Percentiles rank a stretch among this genome's conserved stretches.
These are phyloP conservation scores for Teleogryllus occipitalis DNA, from an alignment of 1,140 invertebrate species.

Conservation along the genomic window DNA sequence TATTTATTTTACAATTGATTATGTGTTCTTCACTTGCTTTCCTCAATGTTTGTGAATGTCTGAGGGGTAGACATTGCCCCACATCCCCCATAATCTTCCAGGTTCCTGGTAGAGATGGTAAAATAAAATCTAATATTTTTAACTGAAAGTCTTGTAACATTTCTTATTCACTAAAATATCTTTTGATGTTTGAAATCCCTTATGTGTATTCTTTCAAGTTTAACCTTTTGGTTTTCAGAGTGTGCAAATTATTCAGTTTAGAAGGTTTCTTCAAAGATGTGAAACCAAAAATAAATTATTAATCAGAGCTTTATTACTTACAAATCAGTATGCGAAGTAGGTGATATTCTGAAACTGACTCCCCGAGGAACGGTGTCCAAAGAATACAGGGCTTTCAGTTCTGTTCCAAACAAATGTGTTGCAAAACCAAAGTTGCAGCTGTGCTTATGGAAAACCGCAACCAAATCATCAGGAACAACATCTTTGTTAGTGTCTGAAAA, in stretches of 20 bases:
- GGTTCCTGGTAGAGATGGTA: too few relatives aligned
- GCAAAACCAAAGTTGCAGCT: conserved; percentile 92
- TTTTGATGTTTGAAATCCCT: not conserved
- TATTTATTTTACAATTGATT: too few relatives aligned
- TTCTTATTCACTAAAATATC: not conserved
- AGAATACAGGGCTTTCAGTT: conserved; percentile 78
- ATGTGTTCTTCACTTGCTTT: too few relatives aligned
- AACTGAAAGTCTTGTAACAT: too few relatives aligned
- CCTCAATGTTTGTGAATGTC: too few relatives aligned
- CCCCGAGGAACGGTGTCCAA: conserved; percentile 72
- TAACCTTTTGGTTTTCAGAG: not conserved
- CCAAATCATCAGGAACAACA: conserved; percentile 82
- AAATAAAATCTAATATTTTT: too few relatives aligned
- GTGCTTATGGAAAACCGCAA: conserved; percentile 87
- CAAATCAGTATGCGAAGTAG: conserved; percentile 80
- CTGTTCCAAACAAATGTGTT: conserved; percentile 85
- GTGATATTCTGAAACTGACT: conserved; percentile 79
- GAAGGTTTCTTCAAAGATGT: not conserved
- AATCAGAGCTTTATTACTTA: conserved; percentile 36
- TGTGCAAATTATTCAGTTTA: too few relatives aligned
- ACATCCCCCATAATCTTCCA: too few relatives aligned
- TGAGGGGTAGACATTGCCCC: too few relatives aligned
- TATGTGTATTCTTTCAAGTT: not conserved
- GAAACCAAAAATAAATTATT: not conserved
- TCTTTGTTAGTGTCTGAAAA: conserved; percentile 77